phyloP scores from a whole-genome alignment of 2,888 invertebrate genomes.

The Drosophila heteroneura region DNA sequence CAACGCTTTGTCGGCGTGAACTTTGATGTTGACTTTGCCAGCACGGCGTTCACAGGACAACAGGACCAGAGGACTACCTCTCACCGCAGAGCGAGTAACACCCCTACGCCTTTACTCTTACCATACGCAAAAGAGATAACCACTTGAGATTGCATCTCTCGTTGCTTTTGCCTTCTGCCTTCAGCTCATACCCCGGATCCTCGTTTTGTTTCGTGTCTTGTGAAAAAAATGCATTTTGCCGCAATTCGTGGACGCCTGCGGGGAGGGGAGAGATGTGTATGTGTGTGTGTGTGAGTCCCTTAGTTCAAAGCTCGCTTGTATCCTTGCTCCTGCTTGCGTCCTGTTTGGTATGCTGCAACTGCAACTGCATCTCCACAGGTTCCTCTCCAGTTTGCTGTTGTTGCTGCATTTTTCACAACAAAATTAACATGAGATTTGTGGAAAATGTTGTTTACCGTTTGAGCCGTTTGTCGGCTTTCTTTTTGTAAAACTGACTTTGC shows the following conservation, averaged over 20 bases:
- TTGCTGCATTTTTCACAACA: conserved; percentile 46
- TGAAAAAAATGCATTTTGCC: conserved; percentile 76
- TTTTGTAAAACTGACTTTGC: not conserved
- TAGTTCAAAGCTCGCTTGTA: conserved; percentile 31
- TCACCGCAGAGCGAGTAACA: not conserved
- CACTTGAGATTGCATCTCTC: conserved; percentile 80
- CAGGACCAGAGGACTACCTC: conserved; percentile 14
- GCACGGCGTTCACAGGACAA: conserved; percentile 39
- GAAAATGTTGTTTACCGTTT: conserved; percentile 29
- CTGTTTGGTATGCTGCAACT: conserved; percentile 33
- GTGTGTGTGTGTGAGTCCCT: conserved; percentile 13
- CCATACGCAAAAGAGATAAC: conserved; percentile 68
- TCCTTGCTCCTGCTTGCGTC: conserved; percentile 20
- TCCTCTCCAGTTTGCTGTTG: conserved; percentile 17
- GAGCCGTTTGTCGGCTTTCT: conserved; percentile 18
- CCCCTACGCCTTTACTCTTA: conserved; percentile 2
- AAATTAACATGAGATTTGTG: conserved; percentile 59
- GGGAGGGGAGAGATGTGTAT: conserved; percentile 7
- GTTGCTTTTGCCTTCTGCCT: conserved; percentile 29
- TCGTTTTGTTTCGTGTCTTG: conserved; percentile 54
- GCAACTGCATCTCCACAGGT: conserved; percentile 37
- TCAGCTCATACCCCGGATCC: conserved; percentile 22
- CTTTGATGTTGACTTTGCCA: conserved; percentile 80
- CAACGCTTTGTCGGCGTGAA: conserved; percentile 82
- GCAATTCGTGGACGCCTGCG: conserved; percentile 66